Percentiles rank a stretch among this genome's conserved stretches.
phyloP scores from a whole-genome alignment of 2,113 vertebrate genomes.

The Salvelinus namaycush region DNA sequence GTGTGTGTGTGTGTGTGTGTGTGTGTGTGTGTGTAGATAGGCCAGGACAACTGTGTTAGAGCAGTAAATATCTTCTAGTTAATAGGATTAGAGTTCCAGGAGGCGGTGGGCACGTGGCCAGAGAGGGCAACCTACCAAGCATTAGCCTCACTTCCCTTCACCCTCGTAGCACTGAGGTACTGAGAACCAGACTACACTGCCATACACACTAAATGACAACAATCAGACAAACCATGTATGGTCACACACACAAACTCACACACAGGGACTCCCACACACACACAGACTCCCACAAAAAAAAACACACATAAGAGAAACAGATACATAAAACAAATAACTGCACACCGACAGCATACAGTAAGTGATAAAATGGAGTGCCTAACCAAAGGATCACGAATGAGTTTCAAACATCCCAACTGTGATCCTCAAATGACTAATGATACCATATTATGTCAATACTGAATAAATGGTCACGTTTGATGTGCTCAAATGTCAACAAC shows the following conservation, averaged over 20 bases:
- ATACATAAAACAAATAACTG: background rate
- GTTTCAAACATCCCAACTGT: background rate
- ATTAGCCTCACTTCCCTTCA: background rate
- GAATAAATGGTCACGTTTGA: background rate
- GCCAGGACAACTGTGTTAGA: slow-evolving; percentile 35
- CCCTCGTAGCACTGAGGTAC: background rate
- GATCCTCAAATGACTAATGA: background rate
- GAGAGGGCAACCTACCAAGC: background rate
- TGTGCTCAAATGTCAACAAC: background rate
- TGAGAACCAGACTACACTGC: background rate
- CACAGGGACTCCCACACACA: background rate
- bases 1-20: background rate
- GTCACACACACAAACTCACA: too few species aligned
- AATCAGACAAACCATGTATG: background rate
- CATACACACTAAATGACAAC: background rate
- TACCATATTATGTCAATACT: background rate
- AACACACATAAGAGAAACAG: background rate
- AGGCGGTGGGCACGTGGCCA: background rate
- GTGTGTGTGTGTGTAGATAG: too few species aligned
- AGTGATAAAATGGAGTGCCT: background rate
- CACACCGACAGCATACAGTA: background rate
- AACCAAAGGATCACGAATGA: background rate
- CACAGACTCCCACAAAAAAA: background rate
- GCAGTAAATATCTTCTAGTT: slow-evolving; percentile 67
- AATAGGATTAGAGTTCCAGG: slow-evolving; percentile 63